Conservation (phyloP, 2,888 invertebrate genomes). For the Zeuzera pyrina region DNA sequence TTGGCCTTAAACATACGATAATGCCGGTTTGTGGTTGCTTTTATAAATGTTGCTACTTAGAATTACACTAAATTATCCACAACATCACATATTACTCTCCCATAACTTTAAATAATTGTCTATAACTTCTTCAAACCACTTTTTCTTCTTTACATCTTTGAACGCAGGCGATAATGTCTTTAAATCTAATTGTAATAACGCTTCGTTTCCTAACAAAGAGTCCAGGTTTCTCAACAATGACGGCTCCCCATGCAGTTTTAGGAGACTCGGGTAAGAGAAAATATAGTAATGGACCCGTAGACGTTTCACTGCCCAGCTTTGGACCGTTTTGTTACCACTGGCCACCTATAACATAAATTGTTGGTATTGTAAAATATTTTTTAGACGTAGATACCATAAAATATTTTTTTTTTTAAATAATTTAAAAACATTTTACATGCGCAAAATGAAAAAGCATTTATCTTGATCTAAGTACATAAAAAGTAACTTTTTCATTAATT, state of each 20-base stretch:
- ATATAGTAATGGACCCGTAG: conserved; percentile 84
- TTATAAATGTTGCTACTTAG: too few species aligned
- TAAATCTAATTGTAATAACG: conserved; percentile 86
- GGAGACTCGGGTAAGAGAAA: conserved; percentile 84
- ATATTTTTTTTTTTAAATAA: too few species aligned
- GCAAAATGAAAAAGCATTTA: too few species aligned
- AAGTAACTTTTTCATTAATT: too few species aligned
- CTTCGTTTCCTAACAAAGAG: conserved; percentile 84
- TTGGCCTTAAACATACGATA: too few species aligned
- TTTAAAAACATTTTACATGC: too few species aligned
- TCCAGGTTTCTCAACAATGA: conserved; percentile 80
- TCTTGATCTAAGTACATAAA: too few species aligned
- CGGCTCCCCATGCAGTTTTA: conserved; percentile 87
- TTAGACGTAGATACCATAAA: too few species aligned
- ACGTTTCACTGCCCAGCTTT: conserved; percentile 82
- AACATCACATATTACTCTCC: conserved; percentile 91
- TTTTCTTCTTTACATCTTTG: conserved; percentile 79
- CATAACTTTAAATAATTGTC: conserved; percentile 92
- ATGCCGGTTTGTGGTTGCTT: too few species aligned
- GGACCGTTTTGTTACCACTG: conserved; percentile 84
- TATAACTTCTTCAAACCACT: conserved; percentile 91
- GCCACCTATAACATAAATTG: conserved; percentile 70
- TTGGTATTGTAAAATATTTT: too few species aligned
- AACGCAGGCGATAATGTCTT: conserved; percentile 85
- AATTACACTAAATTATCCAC: too few species aligned